These are phyloP conservation scores for Capricornis sumatraensis DNA, from an alignment of 2,113 vertebrate genomes.

Conservation along the genomic window DNA sequence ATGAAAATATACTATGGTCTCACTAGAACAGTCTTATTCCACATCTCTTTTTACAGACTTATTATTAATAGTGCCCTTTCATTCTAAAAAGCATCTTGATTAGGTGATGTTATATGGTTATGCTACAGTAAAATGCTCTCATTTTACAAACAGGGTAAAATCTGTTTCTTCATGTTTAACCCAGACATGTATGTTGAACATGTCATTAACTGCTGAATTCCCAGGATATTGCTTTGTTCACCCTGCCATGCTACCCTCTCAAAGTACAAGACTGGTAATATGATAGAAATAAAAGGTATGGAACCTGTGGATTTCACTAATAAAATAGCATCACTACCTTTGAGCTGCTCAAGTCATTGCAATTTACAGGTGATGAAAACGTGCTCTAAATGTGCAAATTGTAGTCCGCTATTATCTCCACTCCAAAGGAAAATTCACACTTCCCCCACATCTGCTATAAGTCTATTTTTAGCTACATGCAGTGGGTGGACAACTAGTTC, in stretches of 20 bases:
- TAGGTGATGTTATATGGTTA: neutral
- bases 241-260: neutral
- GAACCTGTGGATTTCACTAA: neutral
- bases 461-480: neutral
- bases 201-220: neutral
- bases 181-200: neutral
- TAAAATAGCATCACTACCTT: neutral
- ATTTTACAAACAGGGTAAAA: neutral
- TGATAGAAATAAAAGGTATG: neutral
- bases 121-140: neutral
- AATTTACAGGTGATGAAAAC: neutral
- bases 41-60: neutral
- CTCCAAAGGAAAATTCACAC: neutral
- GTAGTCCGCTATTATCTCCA: neutral
- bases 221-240: neutral
- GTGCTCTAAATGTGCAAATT: neutral
- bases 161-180: neutral
- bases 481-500: neutral
- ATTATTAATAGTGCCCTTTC: neutral
- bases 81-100: neutral
- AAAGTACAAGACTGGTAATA: neutral
- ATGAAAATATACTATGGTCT: neutral
- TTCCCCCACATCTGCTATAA: neutral
- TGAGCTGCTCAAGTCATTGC: neutral
- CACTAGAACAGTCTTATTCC: neutral